Evolutionary conservation across 2,113 vertebrate genomes (phyloP).

Genomic region (Mus pahari): DNA sequence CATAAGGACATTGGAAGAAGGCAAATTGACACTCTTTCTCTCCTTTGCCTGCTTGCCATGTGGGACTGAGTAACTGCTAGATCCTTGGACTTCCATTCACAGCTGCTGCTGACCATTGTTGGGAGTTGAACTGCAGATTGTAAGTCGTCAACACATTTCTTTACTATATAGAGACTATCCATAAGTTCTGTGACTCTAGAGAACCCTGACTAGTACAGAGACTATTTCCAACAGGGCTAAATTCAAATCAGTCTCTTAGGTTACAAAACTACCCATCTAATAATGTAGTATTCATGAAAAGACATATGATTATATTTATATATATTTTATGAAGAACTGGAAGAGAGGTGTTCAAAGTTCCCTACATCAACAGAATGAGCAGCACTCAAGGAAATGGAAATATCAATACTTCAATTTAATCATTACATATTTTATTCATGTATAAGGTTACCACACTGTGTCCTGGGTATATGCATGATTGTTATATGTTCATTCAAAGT

Average conservation of each 20-base stretch:
- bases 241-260: neutral
- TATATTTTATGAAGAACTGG: neutral
- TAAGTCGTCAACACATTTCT: too few species aligned
- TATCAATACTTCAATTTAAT: neutral
- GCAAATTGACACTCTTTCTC: too few species aligned
- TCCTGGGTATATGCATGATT: neutral
- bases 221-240: constrained; percentile 9
- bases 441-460: neutral
- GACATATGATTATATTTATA: too few species aligned
- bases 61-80: too few species aligned
- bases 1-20: too few species aligned
- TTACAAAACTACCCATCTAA: constrained; percentile 1
- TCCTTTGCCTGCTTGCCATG: too few species aligned
- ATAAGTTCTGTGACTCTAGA: too few species aligned
- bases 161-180: too few species aligned
- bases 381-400: neutral
- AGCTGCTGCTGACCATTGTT: too few species aligned
- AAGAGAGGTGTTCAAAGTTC: neutral
- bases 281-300: neutral
- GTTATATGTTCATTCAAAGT: neutral
- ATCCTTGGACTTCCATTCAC: too few species aligned
- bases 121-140: too few species aligned
- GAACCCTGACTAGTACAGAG: neutral
- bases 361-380: neutral
- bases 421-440: neutral